phyloP scores from a whole-genome alignment of 2,888 invertebrate genomes.

The Cetonia aurata region DNA sequence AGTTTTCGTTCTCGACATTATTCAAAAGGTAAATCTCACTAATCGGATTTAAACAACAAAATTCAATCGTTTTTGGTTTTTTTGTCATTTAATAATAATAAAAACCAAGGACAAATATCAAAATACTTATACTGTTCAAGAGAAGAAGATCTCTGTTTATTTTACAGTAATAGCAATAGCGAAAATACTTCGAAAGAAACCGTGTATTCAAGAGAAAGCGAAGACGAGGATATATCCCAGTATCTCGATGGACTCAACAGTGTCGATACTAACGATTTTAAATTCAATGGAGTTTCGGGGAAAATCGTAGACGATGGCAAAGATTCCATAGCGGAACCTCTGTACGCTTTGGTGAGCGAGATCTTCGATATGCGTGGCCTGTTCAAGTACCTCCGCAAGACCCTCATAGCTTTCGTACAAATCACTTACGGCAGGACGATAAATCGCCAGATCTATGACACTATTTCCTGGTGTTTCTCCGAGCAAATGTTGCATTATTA shows the following conservation, averaged over 20 bases:
- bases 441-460: constrained; percentile 90
- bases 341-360: constrained; percentile 89
- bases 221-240: constrained; percentile 85
- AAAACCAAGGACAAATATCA: too few species aligned
- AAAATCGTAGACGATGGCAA: constrained; percentile 74
- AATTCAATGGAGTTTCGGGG: constrained; percentile 62
- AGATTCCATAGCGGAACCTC: constrained; percentile 90
- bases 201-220: constrained; percentile 71
- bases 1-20: constrained; percentile 87
- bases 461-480: constrained; percentile 87
- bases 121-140: too few species aligned
- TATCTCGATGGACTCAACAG: constrained; percentile 78
- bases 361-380: constrained; percentile 92
- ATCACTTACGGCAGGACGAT: constrained; percentile 90
- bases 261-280: constrained; percentile 63
- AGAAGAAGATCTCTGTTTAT: too few species aligned
- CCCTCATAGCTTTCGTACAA: constrained; percentile 91
- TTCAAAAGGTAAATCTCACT: constrained; percentile 78
- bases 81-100: too few species aligned
- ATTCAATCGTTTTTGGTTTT: too few species aligned
- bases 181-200: constrained; percentile 50
- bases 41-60: too few species aligned
- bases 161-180: constrained; percentile 45
- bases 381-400: constrained; percentile 88
- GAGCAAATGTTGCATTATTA: constrained; percentile 94